These are phyloP conservation scores for Coreoperca whiteheadi DNA, from an alignment of 2,113 vertebrate species.

Conservation along the genomic window DNA sequence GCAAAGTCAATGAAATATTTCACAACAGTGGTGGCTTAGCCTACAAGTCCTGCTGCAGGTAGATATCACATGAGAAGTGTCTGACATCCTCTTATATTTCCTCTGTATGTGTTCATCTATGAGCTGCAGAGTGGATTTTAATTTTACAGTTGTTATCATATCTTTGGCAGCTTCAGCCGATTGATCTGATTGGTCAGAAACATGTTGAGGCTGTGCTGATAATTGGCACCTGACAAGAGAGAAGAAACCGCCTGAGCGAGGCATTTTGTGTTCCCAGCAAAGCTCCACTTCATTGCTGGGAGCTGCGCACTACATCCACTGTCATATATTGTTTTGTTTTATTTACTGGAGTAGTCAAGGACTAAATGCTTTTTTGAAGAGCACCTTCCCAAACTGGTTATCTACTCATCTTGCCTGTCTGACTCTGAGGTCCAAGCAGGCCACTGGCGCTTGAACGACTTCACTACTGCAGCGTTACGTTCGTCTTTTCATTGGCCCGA, in stretches of 20 bases:
- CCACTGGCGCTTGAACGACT: background rate
- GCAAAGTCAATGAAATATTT: background rate
- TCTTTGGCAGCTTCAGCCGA: background rate
- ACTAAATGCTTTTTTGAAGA: background rate
- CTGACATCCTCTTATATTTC: background rate
- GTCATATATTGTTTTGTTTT: background rate
- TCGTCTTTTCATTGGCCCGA: background rate
- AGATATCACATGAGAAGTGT: background rate
- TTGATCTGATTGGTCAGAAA: background rate
- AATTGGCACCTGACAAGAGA: background rate
- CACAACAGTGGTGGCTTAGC: background rate
- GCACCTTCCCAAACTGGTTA: background rate
- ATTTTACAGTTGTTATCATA: background rate
- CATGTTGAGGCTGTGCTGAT: background rate
- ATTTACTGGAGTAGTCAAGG: background rate
- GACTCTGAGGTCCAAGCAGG: background rate
- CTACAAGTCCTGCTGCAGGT: background rate
- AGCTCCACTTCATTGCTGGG: background rate
- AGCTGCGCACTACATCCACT: too few species aligned
- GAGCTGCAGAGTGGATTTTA: background rate
- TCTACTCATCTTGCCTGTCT: background rate
- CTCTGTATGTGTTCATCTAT: background rate
- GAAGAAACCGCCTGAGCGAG: background rate
- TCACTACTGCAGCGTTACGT: background rate
- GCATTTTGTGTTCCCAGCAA: background rate